Percentiles rank a stretch among this genome's conserved stretches.
phyloP scores from a whole-genome alignment of 64 coral and sea anemone genomes.

The Cladopsammia gracilis region DNA sequence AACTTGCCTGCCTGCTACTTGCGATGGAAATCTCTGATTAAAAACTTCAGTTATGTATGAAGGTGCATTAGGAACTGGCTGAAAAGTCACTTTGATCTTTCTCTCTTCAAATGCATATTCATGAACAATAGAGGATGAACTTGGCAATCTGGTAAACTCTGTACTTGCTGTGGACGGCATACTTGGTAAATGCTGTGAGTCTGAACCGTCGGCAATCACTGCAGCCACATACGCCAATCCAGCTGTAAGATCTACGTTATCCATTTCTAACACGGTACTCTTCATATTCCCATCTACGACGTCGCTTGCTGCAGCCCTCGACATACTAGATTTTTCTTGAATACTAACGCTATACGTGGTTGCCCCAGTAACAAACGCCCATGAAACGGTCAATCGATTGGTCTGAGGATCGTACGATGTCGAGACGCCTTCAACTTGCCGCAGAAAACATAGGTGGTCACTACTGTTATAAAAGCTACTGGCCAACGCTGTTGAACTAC shows the following conservation, averaged over 20 bases:
- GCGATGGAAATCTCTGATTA: not conserved
- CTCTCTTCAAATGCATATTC: constrained; percentile 26
- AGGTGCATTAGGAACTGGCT: not conserved
- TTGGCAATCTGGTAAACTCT: not conserved
- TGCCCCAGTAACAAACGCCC: not conserved
- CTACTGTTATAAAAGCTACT: constrained; percentile 1
- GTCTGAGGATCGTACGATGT: constrained; percentile 16
- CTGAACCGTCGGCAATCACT: not conserved
- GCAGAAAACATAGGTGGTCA: not conserved
- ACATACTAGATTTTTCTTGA: not conserved
- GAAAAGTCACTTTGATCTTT: constrained; percentile 4
- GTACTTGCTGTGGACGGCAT: not conserved
- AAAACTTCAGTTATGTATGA: not conserved
- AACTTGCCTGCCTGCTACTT: not conserved
- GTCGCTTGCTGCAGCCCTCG: not conserved
- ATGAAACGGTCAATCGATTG: constrained; percentile 6
- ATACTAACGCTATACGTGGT: not conserved
- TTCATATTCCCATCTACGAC: not conserved
- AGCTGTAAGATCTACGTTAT: not conserved
- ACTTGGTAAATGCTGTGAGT: not conserved
- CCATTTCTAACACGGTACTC: constrained; percentile 24
- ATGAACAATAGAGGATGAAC: not conserved
- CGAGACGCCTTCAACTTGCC: not conserved
- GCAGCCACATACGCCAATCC: not conserved
- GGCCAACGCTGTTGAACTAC: not conserved